These are phyloP conservation scores for Malthinus seriepunctatus DNA, from an alignment of 2,888 invertebrate genomes.

Conservation along the genomic window DNA sequence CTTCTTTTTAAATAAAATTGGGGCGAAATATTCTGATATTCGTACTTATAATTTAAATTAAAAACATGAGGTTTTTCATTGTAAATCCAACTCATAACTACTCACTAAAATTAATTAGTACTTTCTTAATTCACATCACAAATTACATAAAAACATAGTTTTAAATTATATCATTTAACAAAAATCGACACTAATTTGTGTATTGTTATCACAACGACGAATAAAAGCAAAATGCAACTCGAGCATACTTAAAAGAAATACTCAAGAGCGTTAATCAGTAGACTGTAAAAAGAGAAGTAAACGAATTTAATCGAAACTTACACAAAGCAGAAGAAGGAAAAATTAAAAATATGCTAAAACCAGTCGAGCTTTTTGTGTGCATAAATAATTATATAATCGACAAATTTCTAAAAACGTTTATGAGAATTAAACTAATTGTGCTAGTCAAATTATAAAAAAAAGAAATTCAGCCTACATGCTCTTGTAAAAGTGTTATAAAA, in stretches of 20 bases:
- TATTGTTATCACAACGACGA: constrained; percentile 35
- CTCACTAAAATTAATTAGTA: constrained; percentile 9
- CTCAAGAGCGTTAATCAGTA: constrained; percentile 30
- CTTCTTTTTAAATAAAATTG: constrained; percentile 46
- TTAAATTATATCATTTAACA: background rate
- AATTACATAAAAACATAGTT: background rate
- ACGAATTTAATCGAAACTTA: constrained; percentile 19
- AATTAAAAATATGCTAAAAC: background rate
- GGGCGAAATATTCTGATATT: constrained; percentile 43
- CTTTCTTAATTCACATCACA: background rate
- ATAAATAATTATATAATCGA: constrained; percentile 7
- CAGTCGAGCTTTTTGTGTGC: background rate
- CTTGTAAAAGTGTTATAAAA: constrained; percentile 1
- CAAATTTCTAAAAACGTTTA: constrained; percentile 9
- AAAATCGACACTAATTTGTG: constrained; percentile 9
- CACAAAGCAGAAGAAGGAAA: background rate
- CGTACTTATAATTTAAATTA: constrained; percentile 16
- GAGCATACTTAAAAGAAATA: constrained; percentile 31
- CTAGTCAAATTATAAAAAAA: constrained; percentile 1
- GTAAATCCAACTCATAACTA: constrained; percentile 36
- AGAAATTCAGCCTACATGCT: constrained; percentile 6
- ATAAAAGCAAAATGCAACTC: constrained; percentile 33
- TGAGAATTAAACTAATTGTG: constrained; percentile 7
- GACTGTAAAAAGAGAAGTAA: constrained; percentile 40
- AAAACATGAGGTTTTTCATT: constrained; percentile 26